A percentile compares a stretch with the other conserved stretches of the same genome.
Conservation (phyloP, 2,113 vertebrate species). For the Typhlomys cinereus region DNA sequence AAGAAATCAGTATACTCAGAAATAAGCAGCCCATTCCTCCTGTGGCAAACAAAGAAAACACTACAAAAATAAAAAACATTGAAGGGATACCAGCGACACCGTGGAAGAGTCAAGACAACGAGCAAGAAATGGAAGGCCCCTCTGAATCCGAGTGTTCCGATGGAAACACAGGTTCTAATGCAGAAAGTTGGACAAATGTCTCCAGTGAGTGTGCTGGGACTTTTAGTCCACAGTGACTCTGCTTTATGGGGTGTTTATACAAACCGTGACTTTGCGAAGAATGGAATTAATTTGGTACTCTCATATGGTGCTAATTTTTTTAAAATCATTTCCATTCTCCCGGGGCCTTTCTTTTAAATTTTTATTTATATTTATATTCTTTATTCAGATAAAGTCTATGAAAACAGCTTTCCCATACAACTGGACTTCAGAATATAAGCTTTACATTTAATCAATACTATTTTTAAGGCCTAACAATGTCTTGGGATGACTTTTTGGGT, state of each 20-base stretch:
- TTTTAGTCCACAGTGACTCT: slow-evolving; percentile 50
- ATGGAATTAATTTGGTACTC: neutral
- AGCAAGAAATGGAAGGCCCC: slow-evolving; percentile 56
- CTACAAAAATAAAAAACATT: slow-evolving; percentile 39
- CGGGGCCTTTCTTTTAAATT: neutral
- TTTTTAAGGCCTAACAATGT: neutral
- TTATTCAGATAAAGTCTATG: slow-evolving; percentile 15
- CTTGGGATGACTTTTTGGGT: slow-evolving; percentile 24
- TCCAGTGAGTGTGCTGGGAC: slow-evolving; percentile 80
- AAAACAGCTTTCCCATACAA: neutral
- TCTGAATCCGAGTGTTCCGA: slow-evolving; percentile 76
- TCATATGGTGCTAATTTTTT: neutral
- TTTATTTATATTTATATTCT: slow-evolving; percentile 17
- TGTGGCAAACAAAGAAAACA: slow-evolving; percentile 40
- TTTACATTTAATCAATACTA: neutral
- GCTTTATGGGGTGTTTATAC: slow-evolving; percentile 16
- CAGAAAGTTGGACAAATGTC: slow-evolving; percentile 68
- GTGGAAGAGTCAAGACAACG: slow-evolving; percentile 2
- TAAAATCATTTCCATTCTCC: neutral
- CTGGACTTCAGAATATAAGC: slow-evolving; percentile 23
- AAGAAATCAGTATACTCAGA: slow-evolving; percentile 20
- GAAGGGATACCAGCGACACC: neutral
- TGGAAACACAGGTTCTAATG: slow-evolving; percentile 66
- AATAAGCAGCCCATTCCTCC: slow-evolving; percentile 56
- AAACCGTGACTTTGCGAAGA: neutral